Evolutionary conservation across 2,797 vertebrate species (phyloP), one percentile per base, ranked within the genome.

Genomic region (Podargus strigoides): DNA sequence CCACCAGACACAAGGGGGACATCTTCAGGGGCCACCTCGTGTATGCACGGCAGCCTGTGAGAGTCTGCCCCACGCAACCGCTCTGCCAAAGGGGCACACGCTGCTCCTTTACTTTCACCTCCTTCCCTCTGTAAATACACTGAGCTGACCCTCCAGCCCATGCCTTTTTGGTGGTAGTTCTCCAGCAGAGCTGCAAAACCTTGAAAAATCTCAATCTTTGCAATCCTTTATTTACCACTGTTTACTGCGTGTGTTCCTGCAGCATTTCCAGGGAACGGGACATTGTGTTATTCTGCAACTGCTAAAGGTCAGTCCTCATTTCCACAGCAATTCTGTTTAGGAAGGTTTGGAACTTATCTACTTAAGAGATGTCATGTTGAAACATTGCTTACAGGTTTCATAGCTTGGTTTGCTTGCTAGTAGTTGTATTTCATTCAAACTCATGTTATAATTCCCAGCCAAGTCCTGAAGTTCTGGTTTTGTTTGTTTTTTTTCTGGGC

Each of bases 201-300:
- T 37, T 36, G 21, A 27, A 18, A 41, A 47, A 13, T 6, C 30
- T 28, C 69, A 4, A 1, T 46, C 30, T 42, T 85, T 41, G 56
- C 3, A 22, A 64, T 18, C 50, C 36, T 36, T 34, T 20, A 23
- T 24, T 70, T 37, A 86, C 4, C 1, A 0, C 42, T 30, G 72
- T 9, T 90, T 26, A 69, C 90, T 39, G 55, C 4, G 10, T 3
- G 2, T 12, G 68, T 28, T 95, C 93, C 88, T 60, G 83, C 64
- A 79, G 91, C 87, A 49, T 30, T 78, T 53, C 81, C 95, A 89
- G 37, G 36, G 49, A 90, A 37, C 2, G 1, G 47, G 49, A 52
- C 2, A 0, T 2, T 1, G 2, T 6, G 47, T 41, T 46, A 44
- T 7, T 17, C 62, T 6, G 1, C 3, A 9, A 4, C 28, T 36